Evolutionary conservation across 1,140 invertebrate genomes (phyloP).

Genomic region (Drosophila pectinifera): DNA sequence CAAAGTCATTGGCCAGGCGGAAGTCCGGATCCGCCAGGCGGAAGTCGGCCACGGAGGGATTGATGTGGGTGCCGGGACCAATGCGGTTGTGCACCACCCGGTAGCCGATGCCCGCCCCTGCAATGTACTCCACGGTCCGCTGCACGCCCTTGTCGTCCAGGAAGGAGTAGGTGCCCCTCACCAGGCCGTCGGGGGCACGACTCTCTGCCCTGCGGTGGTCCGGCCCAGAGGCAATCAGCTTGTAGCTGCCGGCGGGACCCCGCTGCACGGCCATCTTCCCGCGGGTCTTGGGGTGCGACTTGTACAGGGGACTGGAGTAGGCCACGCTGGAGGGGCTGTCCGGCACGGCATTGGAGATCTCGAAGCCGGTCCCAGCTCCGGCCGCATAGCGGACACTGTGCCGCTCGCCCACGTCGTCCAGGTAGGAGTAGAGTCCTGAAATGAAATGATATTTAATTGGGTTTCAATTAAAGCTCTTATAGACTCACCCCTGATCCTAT

Average conservation of each 20-base stretch:
- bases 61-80: conserved; percentile 78
- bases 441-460: no score
- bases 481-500: conserved; percentile 86
- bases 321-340: conserved; percentile 85
- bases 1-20: conserved; percentile 78
- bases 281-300: conserved; percentile 67
- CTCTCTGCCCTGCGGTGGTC: conserved; percentile 90
- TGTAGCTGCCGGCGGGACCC: conserved; percentile 83
- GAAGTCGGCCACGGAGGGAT: conserved; percentile 74
- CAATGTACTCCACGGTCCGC: conserved; percentile 90
- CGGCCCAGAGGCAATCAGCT: conserved; percentile 89
- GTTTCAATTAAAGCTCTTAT: no score
- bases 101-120: conserved; percentile 91
- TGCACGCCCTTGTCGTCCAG: conserved; percentile 90
- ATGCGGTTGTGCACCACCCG: conserved; percentile 86
- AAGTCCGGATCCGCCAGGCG: conserved; percentile 70
- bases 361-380: conserved; percentile 89
- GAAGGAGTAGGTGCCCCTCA: conserved; percentile 90
- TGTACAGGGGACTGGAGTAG: conserved; percentile 80
- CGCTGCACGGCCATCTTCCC: conserved; percentile 80
- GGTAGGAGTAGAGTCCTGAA: conserved; percentile 89
- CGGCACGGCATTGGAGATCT: conserved; percentile 89
- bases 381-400: conserved; percentile 91
- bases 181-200: conserved; percentile 88
- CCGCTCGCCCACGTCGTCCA: conserved; percentile 89